phyloP scores from a whole-genome alignment of 1,140 invertebrate species.

The Drosophila kurseongensis region DNA sequence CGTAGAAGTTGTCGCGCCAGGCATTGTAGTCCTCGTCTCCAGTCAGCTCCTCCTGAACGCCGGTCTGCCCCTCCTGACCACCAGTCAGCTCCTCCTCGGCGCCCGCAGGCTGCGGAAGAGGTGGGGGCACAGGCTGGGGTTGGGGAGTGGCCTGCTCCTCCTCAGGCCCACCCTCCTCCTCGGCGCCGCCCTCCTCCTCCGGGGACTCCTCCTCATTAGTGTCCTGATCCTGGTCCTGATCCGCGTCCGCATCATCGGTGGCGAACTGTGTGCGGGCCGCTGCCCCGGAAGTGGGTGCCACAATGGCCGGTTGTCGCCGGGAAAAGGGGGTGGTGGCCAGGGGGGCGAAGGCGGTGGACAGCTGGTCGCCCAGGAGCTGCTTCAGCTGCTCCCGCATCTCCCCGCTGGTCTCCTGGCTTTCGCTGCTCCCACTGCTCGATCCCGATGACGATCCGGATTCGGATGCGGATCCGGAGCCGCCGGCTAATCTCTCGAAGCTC shows the following conservation, averaged over 20 bases:
- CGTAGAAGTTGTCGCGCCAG: constrained; percentile 69
- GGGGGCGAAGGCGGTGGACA: constrained; percentile 54
- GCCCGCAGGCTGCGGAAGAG: background rate
- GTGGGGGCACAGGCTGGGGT: background rate
- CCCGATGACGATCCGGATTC: no score
- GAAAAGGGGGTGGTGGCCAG: constrained; percentile 47
- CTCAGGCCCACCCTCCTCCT: background rate
- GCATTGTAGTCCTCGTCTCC: constrained; percentile 54
- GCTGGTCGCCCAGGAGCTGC: constrained; percentile 51
- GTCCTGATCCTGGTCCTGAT: background rate
- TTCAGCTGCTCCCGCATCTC: constrained; percentile 49
- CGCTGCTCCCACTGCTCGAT: background rate
- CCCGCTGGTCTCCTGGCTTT: constrained; percentile 17
- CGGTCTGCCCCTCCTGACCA: background rate
- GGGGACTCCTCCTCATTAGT: constrained; percentile 22
- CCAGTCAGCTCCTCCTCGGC: background rate
- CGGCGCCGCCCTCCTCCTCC: constrained; percentile 12
- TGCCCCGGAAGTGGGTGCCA: constrained; percentile 40
- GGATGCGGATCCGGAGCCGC: background rate
- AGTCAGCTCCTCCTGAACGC: background rate
- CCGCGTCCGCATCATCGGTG: background rate
- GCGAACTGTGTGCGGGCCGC: constrained; percentile 44
- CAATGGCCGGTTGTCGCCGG: constrained; percentile 44
- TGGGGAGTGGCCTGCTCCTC: background rate
- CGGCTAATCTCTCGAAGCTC: constrained; percentile 39